Base-by-base conservation (phyloP, 2,888 invertebrate genomes). In the Galerucella calmariensis region DNA sequence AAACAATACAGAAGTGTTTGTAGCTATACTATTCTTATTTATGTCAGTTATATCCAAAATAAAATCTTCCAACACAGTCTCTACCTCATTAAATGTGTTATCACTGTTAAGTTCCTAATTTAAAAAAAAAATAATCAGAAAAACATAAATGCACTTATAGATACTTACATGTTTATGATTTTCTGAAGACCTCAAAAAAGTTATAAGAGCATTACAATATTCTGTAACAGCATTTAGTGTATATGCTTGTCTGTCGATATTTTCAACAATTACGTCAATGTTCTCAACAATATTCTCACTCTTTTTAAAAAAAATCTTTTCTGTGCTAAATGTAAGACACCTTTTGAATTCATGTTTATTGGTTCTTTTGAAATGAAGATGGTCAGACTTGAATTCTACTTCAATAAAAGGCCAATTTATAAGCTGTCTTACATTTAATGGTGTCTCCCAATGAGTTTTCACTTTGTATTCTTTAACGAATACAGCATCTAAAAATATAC, bases 341-440 rank as follows among this genome's bases (percentile, higher is more conserved):
- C 78, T 73, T 14, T 74, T 70, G 56, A 74, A 75, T 35, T 73
- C 71, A 46, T 77, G 78, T 12, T 48, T 70, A 51, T 76, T 78
- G 53, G 66, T 75, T 67, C 78, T 74, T 56, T 75, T 77, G 67
- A 78, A 78, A 67, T 75, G 72, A 24, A 78, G 71, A 67, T 78
- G 66, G 24, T 74, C 72, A 1, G 74, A 75, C 9, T 69, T 69
- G 63, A 75, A 78, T 67, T 78, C 76, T 10, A 77, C 62, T 63
- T 77, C 78, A 24, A 75, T 68, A 48, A 53, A 69, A 56, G 78
- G 78, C 78, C 78, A 78, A 56, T 77, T 78, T 41, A 76, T 70
- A n/a, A 78, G 58, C 48, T 78, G 78, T 63, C 66, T 73, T 65
- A 67, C 65, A 16, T 71, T 72, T 41, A 78, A 68, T 16, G 27